phyloP scores from a whole-genome alignment of 2,888 invertebrate genomes.

The Elmis aenea region DNA sequence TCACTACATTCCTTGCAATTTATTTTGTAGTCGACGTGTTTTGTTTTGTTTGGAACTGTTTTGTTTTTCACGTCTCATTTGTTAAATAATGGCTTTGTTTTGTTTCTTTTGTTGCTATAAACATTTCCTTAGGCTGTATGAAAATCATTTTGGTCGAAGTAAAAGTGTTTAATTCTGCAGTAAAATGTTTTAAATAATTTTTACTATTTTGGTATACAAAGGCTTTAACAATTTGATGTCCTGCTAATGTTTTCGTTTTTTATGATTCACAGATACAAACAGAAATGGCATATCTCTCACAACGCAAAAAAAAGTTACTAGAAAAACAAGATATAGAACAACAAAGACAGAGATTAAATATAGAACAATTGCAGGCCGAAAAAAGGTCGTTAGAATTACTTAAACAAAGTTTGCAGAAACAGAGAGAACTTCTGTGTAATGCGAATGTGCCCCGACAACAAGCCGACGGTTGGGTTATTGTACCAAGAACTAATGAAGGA shows the following conservation, averaged over 20 bases:
- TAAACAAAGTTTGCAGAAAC: slow-evolving; percentile 61
- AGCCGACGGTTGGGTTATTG: slow-evolving; percentile 32
- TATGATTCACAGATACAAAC: slow-evolving; percentile 59
- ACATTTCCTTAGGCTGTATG: too few species aligned
- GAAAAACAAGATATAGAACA: slow-evolving; percentile 57
- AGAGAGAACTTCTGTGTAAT: slow-evolving; percentile 50
- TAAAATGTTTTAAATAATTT: too few species aligned
- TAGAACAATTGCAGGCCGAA: slow-evolving; percentile 44
- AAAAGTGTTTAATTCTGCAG: too few species aligned
- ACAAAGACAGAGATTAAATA: slow-evolving; percentile 32
- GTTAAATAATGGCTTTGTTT: too few species aligned
- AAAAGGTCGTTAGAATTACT: slow-evolving; percentile 62
- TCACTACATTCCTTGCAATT: not conserved
- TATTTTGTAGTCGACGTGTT: slow-evolving; percentile 1
- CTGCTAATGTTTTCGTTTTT: not conserved
- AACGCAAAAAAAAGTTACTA: slow-evolving; percentile 72
- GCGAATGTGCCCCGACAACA: slow-evolving; percentile 20
- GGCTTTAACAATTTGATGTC: not conserved
- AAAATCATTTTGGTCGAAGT: too few species aligned
- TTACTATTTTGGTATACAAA: slow-evolving; percentile 2
- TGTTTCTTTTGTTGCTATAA: too few species aligned
- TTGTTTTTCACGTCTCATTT: too few species aligned
- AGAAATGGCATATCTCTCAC: slow-evolving; percentile 74
- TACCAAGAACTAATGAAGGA: slow-evolving; percentile 26
- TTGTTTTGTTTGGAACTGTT: too few species aligned